Base-by-base conservation (phyloP, 2,113 vertebrate species). In the Gyps fulvus region DNA sequence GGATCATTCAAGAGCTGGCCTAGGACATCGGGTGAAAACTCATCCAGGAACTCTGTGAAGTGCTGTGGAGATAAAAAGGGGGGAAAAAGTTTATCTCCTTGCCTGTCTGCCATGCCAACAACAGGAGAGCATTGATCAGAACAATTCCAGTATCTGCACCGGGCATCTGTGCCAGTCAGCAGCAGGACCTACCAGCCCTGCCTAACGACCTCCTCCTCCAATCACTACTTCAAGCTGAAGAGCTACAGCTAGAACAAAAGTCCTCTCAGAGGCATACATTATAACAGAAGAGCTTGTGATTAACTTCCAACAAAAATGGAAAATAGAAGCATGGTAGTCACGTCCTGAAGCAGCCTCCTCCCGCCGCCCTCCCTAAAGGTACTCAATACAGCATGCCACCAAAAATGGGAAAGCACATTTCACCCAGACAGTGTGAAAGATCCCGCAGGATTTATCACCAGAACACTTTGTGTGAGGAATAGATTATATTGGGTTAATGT, bases 1-100 rank as follows among this genome's bases (percentile, higher is more conserved):
- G 99, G 99, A 97, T 99, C 99, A 34, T 99, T 99, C 95, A 99
- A 98, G 81, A 99, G 98, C 98, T 99, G 99, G 27, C 99, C 99
- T 96, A 99, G 97, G 98, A 99, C 99, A 72, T 99, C 99, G 67
- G 99, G 98, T 93, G 99, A 99, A 73, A 99, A 99, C 97, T 99
- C 99, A 91, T 99, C 99, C 72, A 99, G 98, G 76, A 99, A 98
- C 94, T 99, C 99, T 1, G 99, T 99, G 98, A 99, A 99, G 97
- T 99, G 99, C 99, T 99, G 96, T 18, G 73, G 50, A 92, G 57
- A 97, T 42, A 96, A 65, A 89, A 78, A 72, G 23, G 16, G 36
- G 22, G 17, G 22, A 0, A 14, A 72, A 65, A 65, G 21, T 80
- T 87, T 70, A 95, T 85, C 42, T 93, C 47, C 70, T 85, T 85